Percentiles rank a stretch among this genome's conserved stretches.
phyloP scores from a whole-genome alignment of 2,113 vertebrate species.

The Cervus canadensis region DNA sequence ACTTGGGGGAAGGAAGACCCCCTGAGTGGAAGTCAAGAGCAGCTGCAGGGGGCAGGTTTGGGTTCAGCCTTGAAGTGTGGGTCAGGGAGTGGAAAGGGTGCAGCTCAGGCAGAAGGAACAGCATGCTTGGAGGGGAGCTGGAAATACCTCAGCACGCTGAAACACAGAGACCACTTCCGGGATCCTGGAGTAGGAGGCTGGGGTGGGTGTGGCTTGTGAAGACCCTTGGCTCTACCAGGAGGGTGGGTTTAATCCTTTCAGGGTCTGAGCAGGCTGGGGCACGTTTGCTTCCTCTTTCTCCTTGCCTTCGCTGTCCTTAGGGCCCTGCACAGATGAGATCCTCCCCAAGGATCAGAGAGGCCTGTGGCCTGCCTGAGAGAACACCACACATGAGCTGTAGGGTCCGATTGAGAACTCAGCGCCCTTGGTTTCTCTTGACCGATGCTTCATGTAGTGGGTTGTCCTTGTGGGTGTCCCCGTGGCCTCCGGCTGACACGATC shows the following conservation, averaged over 20 bases:
- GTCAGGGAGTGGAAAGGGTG: neutral
- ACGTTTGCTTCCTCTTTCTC: neutral
- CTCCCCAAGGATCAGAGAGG: neutral
- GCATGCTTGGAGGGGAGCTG: neutral
- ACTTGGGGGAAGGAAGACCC: neutral
- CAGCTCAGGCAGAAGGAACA: neutral
- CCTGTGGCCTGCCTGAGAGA: neutral
- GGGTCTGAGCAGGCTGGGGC: neutral
- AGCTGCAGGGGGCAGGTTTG: neutral
- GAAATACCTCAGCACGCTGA: neutral
- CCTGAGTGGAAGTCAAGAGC: neutral
- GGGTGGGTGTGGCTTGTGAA: neutral
- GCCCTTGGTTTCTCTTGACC: neutral
- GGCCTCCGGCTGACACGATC: neutral
- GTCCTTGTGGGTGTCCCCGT: neutral
- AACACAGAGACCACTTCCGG: accelerated
- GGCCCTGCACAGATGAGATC: neutral
- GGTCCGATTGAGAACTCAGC: neutral
- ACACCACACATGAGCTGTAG: neutral
- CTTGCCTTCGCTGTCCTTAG: accelerated
- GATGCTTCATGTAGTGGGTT: neutral
- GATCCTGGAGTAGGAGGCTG: neutral
- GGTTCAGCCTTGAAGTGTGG: too few species aligned
- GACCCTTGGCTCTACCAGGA: neutral
- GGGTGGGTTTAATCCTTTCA: neutral